Conservation (phyloP, 1,140 invertebrate species). For the Tetramorium parvispinum region DNA sequence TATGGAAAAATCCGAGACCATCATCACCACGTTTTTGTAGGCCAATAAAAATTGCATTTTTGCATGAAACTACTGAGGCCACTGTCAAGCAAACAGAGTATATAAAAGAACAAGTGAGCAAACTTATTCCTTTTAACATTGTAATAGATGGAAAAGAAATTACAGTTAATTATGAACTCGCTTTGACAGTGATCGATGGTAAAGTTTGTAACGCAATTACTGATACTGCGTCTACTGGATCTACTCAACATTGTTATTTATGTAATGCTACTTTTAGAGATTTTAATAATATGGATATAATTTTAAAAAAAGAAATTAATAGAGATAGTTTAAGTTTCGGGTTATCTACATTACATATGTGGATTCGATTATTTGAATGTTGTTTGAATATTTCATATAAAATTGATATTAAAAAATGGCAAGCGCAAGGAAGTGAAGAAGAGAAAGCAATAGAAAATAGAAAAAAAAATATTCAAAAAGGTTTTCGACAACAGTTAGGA, state of each 20-base stretch:
- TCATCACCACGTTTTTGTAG: constrained; percentile 4
- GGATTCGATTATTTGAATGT: constrained; percentile 79
- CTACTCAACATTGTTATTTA: constrained; percentile 2
- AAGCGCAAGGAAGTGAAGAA: not conserved
- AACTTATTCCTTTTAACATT: not conserved
- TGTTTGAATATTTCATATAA: constrained; percentile 78
- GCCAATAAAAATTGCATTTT: not conserved
- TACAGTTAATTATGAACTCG: not conserved
- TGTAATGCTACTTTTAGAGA: constrained; percentile 73
- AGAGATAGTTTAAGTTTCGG: constrained; percentile 75
- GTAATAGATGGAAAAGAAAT: not conserved
- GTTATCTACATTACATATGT: constrained; percentile 79
- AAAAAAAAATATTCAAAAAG: constrained; percentile 22
- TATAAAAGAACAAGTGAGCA: not conserved
- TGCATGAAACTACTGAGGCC: not conserved
- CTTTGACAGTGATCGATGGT: not conserved
- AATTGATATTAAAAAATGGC: constrained; percentile 74
- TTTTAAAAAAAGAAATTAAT: constrained; percentile 64
- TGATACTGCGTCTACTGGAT: not conserved
- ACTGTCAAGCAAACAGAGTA: not conserved
- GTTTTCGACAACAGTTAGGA: not conserved
- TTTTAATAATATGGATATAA: constrained; percentile 78
- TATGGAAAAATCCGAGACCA: constrained; percentile 59
- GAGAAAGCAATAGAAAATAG: not conserved
- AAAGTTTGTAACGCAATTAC: not conserved